Evolutionary conservation across 2,113 vertebrate genomes (phyloP).

Genomic region (Hucho hucho): DNA sequence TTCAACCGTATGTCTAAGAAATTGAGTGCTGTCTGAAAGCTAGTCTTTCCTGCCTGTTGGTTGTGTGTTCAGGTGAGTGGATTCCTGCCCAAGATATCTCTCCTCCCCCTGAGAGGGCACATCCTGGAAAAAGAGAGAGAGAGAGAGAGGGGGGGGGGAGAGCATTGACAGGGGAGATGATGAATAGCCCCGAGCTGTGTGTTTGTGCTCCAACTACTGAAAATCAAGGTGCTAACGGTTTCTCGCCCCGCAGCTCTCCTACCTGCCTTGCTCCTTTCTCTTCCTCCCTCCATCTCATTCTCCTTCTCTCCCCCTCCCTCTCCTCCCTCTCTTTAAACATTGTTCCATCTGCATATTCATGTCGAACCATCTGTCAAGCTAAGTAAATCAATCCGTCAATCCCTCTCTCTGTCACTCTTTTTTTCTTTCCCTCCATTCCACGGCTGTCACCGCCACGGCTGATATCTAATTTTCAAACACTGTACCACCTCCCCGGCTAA

Average conservation of each 20-base stretch:
- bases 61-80: slow-evolving; percentile 19
- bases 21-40: slow-evolving; percentile 1
- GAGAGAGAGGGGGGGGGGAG: slow-evolving; percentile 7
- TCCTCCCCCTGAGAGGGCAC: slow-evolving; percentile 19
- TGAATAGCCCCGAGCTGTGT: slow-evolving; percentile 62
- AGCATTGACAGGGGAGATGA: slow-evolving; percentile 52
- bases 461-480: slow-evolving; percentile 38
- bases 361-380: slow-evolving; percentile 52
- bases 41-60: slow-evolving; percentile 15
- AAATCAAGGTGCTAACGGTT: slow-evolving; percentile 49
- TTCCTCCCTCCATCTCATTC: slow-evolving; percentile 1
- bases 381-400: slow-evolving; percentile 54
- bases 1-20: background rate
- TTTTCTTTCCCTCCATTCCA: slow-evolving; percentile 20
- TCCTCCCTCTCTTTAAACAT: slow-evolving; percentile 42
- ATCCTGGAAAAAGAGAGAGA: slow-evolving; percentile 21
- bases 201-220: slow-evolving; percentile 36
- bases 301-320: slow-evolving; percentile 5
- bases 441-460: slow-evolving; percentile 19
- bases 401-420: slow-evolving; percentile 34
- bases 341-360: slow-evolving; percentile 44
- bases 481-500: slow-evolving; percentile 23
- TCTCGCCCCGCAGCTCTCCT: slow-evolving; percentile 2
- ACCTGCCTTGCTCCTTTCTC: slow-evolving; percentile 21
- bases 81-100: slow-evolving; percentile 37